Evolutionary conservation across 2,797 vertebrate genomes (phyloP), one percentile per base, ranked within the genome.

Genomic region (Scolopax bukidnonensis): DNA sequence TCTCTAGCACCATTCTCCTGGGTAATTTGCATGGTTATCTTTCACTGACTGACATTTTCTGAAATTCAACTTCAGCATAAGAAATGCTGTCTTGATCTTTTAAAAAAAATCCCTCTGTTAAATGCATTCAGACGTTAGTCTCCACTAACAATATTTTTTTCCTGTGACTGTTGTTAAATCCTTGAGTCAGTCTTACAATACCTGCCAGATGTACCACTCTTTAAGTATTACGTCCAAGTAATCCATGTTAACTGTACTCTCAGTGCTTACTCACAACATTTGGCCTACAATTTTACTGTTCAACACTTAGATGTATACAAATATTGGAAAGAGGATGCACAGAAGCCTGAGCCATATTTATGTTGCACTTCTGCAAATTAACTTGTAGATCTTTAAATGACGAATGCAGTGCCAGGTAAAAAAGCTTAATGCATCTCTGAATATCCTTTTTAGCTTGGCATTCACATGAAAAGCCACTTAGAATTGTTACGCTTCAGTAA

Each of bases 401-500:
- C 87, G 82, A 89, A 86, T 45, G 50, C 85, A 90, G 65, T 90
- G 64, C 84, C 68, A 90, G 89, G 87, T 93, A 94, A 77, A 96
- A 96, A 93, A 84, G 87, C 43, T 90, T 96, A 96, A 96, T 94
- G 95, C 89, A 94, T 86, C 70, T 92, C 94, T 96, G 94, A 96
- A 93, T 96, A 96, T 96, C 95, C 89, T 84, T 95, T 95, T 96
- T 96, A 91, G 91, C 89, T 88, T 94, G 82, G 91, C 92, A 94
- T 91, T 93, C 87, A 93, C 75, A 75, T 84, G 91, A 96, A 96
- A 97, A 96, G 94, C 95, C 94, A 94, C 94, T 97, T 94, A 96
- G 73, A 94, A 91, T 86, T 73, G 76, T 94, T 95, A 93, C 2
- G 67, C 87, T 95, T 88, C 95, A 87, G 84, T 94, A 96, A 96